Evolutionary conservation across 92 coral and sea anemone genomes (phyloP), one percentile per base, ranked within the genome.

Genomic region (Phenganax stokvisi): DNA sequence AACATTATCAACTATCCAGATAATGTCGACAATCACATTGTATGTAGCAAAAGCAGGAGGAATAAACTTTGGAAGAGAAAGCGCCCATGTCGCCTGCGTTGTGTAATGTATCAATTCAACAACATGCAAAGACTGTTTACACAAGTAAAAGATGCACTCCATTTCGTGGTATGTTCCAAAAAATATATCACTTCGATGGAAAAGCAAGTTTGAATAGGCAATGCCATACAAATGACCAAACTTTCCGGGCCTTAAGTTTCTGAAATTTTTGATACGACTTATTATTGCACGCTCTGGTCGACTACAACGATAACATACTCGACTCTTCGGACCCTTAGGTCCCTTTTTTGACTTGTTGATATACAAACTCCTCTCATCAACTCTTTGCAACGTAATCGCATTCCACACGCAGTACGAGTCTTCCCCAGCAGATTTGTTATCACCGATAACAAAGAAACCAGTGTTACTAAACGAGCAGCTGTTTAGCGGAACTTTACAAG

Each of bases 361-460:
- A 66, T 11, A n/a, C 37, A 20, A 27, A 6, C 11, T 66, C 37
- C 72, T 51, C 72, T 28, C 12, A 66, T 66, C 72, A 66, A 51
- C 6, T 20, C 72, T 28, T 66, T 66, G 72, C 72, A 1, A 66
- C 7, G 72, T 66, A 31, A 66, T 28, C 51, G 72, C 72, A 16
- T 66, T 66, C 72, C 52, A 66, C 28, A 66, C 72, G 52, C 72
- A 66, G 37, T 28, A 66, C 72, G 72, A 66, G n/a, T n/a, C n/a
- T n/a, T n/a, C n/a, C n/a, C n/a, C n/a, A 4, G 6, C 51, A 30
- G 2, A 8, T 66, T 66, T 2, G 3, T 16, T 1, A 20, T 27
- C 2, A 28, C 31, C 72, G 37, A 66, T 30, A 9, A 66, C 37
- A 20, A 66, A 66, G 10, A 66, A 66, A 12, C 72, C 51, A 6